Conservation (phyloP, 2,797 vertebrate genomes). For the Diceros bicornis region DNA sequence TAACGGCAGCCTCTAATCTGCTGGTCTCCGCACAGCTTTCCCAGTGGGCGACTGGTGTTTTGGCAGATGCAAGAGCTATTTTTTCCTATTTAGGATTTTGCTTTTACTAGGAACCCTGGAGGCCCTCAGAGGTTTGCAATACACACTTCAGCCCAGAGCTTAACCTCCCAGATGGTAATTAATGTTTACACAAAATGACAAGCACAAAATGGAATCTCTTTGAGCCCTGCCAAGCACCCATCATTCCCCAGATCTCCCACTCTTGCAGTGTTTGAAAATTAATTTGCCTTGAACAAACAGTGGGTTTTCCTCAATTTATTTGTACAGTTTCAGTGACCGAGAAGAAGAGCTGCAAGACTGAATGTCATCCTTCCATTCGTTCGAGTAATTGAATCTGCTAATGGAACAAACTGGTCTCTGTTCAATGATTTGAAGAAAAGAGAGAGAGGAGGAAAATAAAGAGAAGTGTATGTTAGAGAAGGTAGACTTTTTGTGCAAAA, state of each 20-base stretch:
- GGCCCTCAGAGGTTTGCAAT: constrained; percentile 68
- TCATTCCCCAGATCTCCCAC: constrained; percentile 74
- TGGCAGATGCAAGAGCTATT: neutral
- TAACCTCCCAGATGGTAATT: constrained; percentile 85
- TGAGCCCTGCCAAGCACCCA: constrained; percentile 82
- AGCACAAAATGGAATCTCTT: constrained; percentile 87
- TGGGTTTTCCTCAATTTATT: constrained; percentile 84
- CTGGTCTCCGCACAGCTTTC: neutral
- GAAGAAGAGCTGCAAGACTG: constrained; percentile 70
- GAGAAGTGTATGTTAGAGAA: neutral
- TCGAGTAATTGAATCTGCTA: constrained; percentile 80
- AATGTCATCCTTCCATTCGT: constrained; percentile 64
- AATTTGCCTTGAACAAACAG: constrained; percentile 90
- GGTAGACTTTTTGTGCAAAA: neutral
- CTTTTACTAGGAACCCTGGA: constrained; percentile 29
- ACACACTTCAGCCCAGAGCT: constrained; percentile 62
- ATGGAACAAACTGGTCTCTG: constrained; percentile 77
- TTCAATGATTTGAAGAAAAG: constrained; percentile 55
- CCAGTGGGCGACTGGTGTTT: neutral
- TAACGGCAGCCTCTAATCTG: neutral
- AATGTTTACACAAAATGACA: constrained; percentile 89
- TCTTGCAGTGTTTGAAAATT: constrained; percentile 87
- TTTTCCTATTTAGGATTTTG: constrained; percentile 73
- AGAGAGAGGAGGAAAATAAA: constrained; percentile 23
- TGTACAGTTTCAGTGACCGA: constrained; percentile 82